Percentiles rank a stretch among this genome's conserved stretches.
Evolutionary conservation across 2,797 vertebrate genomes (phyloP).

Genomic region (Apogon hyalosoma): DNA sequence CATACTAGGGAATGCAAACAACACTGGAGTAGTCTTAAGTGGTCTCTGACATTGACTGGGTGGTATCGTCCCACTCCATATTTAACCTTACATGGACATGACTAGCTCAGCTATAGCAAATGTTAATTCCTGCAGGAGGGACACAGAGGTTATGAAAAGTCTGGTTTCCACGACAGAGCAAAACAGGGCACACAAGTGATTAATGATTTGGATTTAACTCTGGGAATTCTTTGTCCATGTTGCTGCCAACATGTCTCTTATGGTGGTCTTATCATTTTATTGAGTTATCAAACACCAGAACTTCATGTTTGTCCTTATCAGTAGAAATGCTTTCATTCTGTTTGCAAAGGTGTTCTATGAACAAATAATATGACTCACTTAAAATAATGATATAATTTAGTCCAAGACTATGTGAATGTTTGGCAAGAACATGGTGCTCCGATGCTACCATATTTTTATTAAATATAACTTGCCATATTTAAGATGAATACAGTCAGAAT

Average conservation of each 20-base stretch:
- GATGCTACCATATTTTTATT: background rate
- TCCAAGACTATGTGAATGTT: constrained; percentile 1
- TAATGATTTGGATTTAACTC: constrained; percentile 25
- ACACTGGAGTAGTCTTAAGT: constrained; percentile 56
- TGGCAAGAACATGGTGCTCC: background rate
- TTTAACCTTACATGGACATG: constrained; percentile 75
- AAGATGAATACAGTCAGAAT: too few relatives aligned
- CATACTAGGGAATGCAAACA: constrained; percentile 68
- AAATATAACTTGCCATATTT: background rate
- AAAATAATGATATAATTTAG: too few relatives aligned
- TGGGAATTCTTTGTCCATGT: constrained; percentile 16
- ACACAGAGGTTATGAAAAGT: constrained; percentile 63
- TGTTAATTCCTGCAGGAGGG: constrained; percentile 53
- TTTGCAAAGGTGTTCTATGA: background rate
- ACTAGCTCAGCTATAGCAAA: constrained; percentile 43
- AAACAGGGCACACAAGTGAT: constrained; percentile 34
- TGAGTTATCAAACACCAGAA: constrained; percentile 23
- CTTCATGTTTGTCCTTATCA: background rate
- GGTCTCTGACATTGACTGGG: constrained; percentile 35
- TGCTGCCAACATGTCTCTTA: constrained; percentile 25
- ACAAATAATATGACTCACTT: too few relatives aligned
- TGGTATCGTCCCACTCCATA: constrained; percentile 21
- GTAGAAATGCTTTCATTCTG: background rate
- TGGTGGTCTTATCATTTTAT: constrained; percentile 14
- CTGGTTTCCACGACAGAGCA: constrained; percentile 47